Percentiles rank a stretch among this genome's conserved stretches.
These are phyloP conservation scores for Geopemphigus sp. DNA, from an alignment of 1,140 invertebrate genomes.

Conservation along the genomic window DNA sequence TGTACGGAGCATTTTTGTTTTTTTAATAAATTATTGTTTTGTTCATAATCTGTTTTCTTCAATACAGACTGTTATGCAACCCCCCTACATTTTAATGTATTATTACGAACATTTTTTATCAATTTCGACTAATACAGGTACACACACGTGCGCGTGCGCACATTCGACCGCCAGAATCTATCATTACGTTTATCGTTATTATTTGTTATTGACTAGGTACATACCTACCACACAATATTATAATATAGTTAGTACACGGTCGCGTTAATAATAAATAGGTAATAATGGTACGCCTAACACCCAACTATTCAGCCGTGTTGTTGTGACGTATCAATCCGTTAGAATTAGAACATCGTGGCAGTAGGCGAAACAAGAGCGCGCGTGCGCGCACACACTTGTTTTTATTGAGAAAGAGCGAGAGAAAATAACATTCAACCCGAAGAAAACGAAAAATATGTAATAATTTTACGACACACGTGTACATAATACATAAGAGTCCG, in stretches of 20 bases:
- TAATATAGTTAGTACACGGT: too few relatives aligned
- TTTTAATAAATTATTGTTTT: too few relatives aligned
- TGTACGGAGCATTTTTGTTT: background rate
- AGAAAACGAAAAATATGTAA: background rate
- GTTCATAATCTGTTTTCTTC: too few relatives aligned
- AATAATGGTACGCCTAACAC: background rate
- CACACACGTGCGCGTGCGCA: too few relatives aligned
- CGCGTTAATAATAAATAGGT: too few relatives aligned
- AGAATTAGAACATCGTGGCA: background rate
- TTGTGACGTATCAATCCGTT: slow-evolving; percentile 10
- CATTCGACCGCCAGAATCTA: background rate
- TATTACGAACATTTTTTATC: too few relatives aligned
- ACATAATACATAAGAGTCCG: background rate
- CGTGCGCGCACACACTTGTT: slow-evolving; percentile 12
- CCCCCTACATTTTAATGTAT: background rate
- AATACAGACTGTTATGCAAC: background rate
- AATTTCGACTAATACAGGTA: too few relatives aligned
- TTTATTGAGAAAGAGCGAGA: background rate
- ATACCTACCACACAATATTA: too few relatives aligned
- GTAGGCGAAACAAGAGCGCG: too few relatives aligned
- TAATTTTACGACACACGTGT: background rate
- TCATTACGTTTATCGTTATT: background rate
- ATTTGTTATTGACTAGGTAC: too few relatives aligned
- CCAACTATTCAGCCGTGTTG: background rate
- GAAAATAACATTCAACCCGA: background rate